Conservation (phyloP, 2,888 invertebrate species). For the Heliconius sara region DNA sequence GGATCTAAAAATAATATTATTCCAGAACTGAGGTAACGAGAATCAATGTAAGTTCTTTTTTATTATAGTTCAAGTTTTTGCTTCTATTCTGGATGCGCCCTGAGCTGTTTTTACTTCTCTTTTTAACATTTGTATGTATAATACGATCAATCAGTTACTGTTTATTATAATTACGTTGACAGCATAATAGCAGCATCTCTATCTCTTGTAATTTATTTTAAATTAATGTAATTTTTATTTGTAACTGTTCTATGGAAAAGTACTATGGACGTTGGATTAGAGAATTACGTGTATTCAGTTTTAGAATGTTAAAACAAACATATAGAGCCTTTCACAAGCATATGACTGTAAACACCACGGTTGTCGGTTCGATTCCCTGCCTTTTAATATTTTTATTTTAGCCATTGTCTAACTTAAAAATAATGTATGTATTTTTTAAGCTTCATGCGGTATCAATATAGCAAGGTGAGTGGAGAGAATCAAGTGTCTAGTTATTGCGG, state of each 20-base stretch:
- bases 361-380: no score
- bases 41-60: not conserved
- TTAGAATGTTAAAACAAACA: not conserved
- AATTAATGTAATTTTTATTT: slow-evolving; percentile 12
- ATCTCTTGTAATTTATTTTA: slow-evolving; percentile 14
- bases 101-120: not conserved
- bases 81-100: not conserved
- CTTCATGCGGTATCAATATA: not conserved
- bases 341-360: no score
- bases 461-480: not conserved
- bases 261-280: slow-evolving; percentile 20
- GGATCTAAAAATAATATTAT: slow-evolving; percentile 22
- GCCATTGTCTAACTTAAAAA: no score
- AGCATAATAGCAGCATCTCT: slow-evolving; percentile 1
- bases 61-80: slow-evolving; percentile 1
- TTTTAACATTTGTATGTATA: not conserved
- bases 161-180: slow-evolving; percentile 9
- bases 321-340: not conserved
- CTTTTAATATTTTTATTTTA: no score
- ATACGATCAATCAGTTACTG: slow-evolving; percentile 13
- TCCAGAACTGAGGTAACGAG: slow-evolving; percentile 14
- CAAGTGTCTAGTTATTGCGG: not conserved
- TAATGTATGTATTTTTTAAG: not conserved
- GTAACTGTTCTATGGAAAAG: slow-evolving; percentile 33
- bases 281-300: not conserved